Conservation (phyloP, 2,888 invertebrate genomes). For the Stenchaetothrips biformis region DNA sequence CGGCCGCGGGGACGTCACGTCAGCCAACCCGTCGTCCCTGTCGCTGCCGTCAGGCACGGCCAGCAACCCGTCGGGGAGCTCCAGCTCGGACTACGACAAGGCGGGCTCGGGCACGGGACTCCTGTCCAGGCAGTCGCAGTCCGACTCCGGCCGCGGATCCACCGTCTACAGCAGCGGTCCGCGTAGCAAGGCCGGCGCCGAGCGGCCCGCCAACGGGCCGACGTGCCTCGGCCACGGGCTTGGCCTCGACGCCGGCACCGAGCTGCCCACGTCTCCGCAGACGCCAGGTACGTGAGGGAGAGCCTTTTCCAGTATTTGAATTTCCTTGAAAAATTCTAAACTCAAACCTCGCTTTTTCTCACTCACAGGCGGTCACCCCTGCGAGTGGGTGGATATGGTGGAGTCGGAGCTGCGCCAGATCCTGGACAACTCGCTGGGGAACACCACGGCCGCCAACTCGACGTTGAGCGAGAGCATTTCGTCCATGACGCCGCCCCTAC, state of each 20-base stretch:
- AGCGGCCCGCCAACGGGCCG: slow-evolving; percentile 43
- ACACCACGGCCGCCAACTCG: slow-evolving; percentile 52
- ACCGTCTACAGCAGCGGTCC: slow-evolving; percentile 71
- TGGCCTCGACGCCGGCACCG: slow-evolving; percentile 38
- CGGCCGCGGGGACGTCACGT: not conserved
- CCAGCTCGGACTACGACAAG: slow-evolving; percentile 68
- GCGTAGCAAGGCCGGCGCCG: slow-evolving; percentile 54
- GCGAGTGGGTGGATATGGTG: slow-evolving; percentile 74
- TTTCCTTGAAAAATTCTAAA: too few species aligned
- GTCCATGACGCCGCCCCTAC: slow-evolving; percentile 72
- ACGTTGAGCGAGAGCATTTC: slow-evolving; percentile 61
- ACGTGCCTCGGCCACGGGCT: slow-evolving; percentile 15
- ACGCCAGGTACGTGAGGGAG: not conserved
- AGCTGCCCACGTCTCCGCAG: slow-evolving; percentile 34
- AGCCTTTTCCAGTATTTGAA: too few species aligned
- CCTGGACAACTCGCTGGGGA: slow-evolving; percentile 65
- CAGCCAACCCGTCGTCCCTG: slow-evolving; percentile 13
- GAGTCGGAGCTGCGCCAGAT: slow-evolving; percentile 74
- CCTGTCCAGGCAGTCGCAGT: slow-evolving; percentile 59
- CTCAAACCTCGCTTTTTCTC: too few species aligned
- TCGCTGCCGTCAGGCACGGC: not conserved
- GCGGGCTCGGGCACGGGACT: slow-evolving; percentile 50
- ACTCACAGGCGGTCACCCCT: slow-evolving; percentile 54
- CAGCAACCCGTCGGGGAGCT: slow-evolving; percentile 39
- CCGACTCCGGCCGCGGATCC: slow-evolving; percentile 75